phyloP scores from a whole-genome alignment of 2,113 vertebrate species.

The Mirounga angustirostris region DNA sequence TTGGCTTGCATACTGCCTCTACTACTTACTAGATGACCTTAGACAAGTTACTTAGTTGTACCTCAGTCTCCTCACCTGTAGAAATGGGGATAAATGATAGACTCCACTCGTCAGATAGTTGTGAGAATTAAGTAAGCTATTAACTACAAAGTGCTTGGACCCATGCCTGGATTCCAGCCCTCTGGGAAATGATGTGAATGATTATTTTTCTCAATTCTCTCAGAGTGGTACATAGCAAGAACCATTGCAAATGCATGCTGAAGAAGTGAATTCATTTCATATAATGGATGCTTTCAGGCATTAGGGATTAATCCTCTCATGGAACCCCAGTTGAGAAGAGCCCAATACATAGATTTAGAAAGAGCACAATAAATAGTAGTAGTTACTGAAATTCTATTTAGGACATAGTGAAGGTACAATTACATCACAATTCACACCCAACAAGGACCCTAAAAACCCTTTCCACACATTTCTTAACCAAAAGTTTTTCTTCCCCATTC shows the following conservation, averaged over 20 bases:
- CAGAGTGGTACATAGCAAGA: background rate
- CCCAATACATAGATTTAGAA: background rate
- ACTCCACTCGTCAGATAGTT: background rate
- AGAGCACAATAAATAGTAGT: background rate
- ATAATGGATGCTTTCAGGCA: background rate
- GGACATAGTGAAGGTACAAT: background rate
- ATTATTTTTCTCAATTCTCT: background rate
- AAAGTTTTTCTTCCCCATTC: background rate
- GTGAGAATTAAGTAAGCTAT: background rate
- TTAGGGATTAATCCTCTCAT: background rate
- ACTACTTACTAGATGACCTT: background rate
- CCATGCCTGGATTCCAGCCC: background rate
- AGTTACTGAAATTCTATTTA: background rate
- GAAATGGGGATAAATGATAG: background rate
- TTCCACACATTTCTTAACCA: background rate
- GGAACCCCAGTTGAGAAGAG: background rate
- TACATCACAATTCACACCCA: background rate
- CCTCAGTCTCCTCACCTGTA: background rate
- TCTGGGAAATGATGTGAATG: background rate
- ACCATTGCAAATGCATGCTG: background rate
- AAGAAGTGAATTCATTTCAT: background rate
- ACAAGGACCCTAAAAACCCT: background rate
- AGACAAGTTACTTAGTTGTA: background rate
- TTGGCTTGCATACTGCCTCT: background rate
- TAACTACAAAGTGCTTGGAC: background rate